Base-by-base conservation (phyloP, 92 coral and sea anemone species). In the Porites evermanni region DNA sequence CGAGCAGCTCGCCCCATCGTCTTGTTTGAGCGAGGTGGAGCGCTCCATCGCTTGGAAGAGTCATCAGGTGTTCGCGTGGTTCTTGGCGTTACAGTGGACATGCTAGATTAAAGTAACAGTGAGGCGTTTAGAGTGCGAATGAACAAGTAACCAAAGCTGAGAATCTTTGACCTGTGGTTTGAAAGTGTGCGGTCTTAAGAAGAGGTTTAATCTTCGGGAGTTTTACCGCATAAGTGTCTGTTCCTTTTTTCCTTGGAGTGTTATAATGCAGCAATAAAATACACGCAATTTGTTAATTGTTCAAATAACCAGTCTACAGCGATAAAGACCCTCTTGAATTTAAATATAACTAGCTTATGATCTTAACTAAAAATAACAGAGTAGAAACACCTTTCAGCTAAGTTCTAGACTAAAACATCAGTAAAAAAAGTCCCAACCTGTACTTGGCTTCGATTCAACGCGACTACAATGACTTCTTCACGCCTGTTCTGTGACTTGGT, bases 31-130 rank as follows among this genome's bases (percentile, higher is more conserved):
- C 98, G 90, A 63, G 95, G 93, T 52, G 98, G 98, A 44, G 98
- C 98, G 86, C 98, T 94, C 92, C 91, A 88, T 50, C 98, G 95
- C 72, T 74, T 83, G 51, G 87, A 83, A 17, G 71, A 24, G 13
- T 83, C 87, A 10, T 63, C 87, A 4, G 61, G 80, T 14, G 64
- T 74, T 73, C 59, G 71, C 8, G 87, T 64, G 54, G 72, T 61
- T 64, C 80, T 47, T 9, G 87, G 80, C 20, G 87, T 83, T 61
- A 74, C 80, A 21, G 80, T 21, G 14, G 87, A 72, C 87, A 83
- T 83, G 52, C 87, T 83, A 80, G 64, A 74, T n/a, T 47, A 16
- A 26, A 59, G 67, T 79, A 12, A 64, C 4, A 61, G 53, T 19
- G 16, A 32, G 24, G 54, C 29, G 68, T 70, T 26, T 32, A 32